phyloP scores from a whole-genome alignment of 2,888 invertebrate species.

The Endomychus coccineus region DNA sequence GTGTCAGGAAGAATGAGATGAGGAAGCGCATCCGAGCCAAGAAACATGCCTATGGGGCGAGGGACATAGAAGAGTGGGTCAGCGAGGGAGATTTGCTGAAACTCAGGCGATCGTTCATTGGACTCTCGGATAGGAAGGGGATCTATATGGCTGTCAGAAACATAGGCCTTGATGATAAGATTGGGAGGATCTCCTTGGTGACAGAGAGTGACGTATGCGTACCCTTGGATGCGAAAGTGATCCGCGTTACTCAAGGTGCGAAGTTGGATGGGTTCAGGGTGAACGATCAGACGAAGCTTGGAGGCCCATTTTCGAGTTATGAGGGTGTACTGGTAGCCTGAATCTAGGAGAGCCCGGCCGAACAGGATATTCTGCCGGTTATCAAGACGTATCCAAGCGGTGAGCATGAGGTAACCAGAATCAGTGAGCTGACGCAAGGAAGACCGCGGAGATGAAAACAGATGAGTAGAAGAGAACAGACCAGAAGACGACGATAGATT shows the following conservation, averaged over 20 bases:
- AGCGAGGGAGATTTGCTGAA: slow-evolving; percentile 2
- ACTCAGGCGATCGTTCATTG: background rate
- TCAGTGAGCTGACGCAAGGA: slow-evolving; percentile 3
- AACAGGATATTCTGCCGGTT: slow-evolving; percentile 7
- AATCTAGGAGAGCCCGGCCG: slow-evolving; percentile 4
- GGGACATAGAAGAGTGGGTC: slow-evolving; percentile 5
- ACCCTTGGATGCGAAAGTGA: slow-evolving; percentile 5
- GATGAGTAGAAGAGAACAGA: slow-evolving; percentile 4
- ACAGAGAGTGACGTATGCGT: slow-evolving; percentile 5
- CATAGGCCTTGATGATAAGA: slow-evolving; percentile 3
- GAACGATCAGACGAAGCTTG: slow-evolving; percentile 4
- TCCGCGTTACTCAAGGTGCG: slow-evolving; percentile 5
- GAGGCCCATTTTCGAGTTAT: slow-evolving; percentile 4
- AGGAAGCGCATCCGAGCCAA: slow-evolving; percentile 7
- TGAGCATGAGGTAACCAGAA: slow-evolving; percentile 3
- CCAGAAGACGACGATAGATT: background rate
- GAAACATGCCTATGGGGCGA: slow-evolving; percentile 4
- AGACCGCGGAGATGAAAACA: slow-evolving; percentile 5
- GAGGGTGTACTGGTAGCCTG: slow-evolving; percentile 4
- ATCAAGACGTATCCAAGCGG: slow-evolving; percentile 5
- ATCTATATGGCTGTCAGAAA: slow-evolving; percentile 1
- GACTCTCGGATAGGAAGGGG: slow-evolving; percentile 2
- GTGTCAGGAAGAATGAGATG: slow-evolving; percentile 5
- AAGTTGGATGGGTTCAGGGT: slow-evolving; percentile 2
- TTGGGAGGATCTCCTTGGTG: slow-evolving; percentile 5